Base-by-base conservation (phyloP, 2,797 vertebrate genomes). In the Hypotaenidia okinawae region DNA sequence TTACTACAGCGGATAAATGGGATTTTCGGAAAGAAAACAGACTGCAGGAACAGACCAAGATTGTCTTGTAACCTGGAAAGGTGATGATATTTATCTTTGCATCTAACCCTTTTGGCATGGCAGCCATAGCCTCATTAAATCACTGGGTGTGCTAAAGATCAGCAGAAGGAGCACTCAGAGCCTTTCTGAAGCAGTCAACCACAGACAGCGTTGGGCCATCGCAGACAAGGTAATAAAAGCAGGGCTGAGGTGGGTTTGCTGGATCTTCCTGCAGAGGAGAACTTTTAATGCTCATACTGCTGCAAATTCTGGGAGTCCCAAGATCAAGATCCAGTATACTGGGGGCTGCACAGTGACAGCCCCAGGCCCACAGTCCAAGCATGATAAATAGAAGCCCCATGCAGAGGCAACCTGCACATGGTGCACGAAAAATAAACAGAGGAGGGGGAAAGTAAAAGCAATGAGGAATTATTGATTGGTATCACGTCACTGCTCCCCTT, bases 211-310 rank as follows among this genome's bases (percentile, higher is more conserved):
- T 6, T 32, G n/a, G 57, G 43, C 43, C 43, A 45, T 47, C 61
- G 85, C 75, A 15, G 11, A 41, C 24, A 28, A 62, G 58, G 75
- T 87, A 92, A 81, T 69, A 84, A 87, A 61, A 69, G 69, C 78
- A 80, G 70, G 32, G 49, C 61, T 90, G 86, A 83, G 78, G 82
- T 35, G 64, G 54, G 68, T 92, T 96, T 74, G 68, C 70, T 77
- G 85, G 83, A 73, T 91, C 91, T 91, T 78, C 63, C 74, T 28
- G 52, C 62, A 58, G 49, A 79, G 45, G 21, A 74, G 55, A 5
- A 9, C 16, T 18, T 27, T 83, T 61, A 92, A 73, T 57, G n/a
- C 74, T 49, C 7, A 21, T 11, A 57, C 33, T 2, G 2, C 58
- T 66, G 68, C 43, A 52, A 49, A 41, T 66, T 49, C 80, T 58